These are phyloP conservation scores for Eospalax fontanierii DNA, from an alignment of 2,797 vertebrate genomes.

Conservation along the genomic window DNA sequence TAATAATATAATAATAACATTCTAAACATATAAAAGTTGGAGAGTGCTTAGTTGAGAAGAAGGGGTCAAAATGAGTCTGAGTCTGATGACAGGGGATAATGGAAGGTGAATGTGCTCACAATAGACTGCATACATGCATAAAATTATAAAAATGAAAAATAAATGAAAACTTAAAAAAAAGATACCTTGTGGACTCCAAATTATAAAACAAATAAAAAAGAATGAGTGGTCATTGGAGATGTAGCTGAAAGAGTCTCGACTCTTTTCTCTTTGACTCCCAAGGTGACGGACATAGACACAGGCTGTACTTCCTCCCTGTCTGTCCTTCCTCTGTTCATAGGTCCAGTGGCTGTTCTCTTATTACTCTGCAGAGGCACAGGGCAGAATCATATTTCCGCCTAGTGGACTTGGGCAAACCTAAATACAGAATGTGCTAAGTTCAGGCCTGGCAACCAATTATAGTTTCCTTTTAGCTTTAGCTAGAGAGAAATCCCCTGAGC, in stretches of 20 bases:
- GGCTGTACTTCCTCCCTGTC: accelerated
- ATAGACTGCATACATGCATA: background rate
- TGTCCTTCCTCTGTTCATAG: no score
- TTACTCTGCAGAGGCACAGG: conserved; percentile 27
- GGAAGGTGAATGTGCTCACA: background rate
- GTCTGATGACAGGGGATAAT: background rate
- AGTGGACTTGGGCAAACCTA: conserved; percentile 82
- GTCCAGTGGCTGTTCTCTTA: background rate
- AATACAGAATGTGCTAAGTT: conserved; percentile 85
- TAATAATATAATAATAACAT: no score
- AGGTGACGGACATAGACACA: background rate
- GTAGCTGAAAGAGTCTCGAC: conserved; percentile 6
- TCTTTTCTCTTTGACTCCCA: background rate
- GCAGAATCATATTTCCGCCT: conserved; percentile 69
- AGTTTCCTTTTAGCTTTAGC: conserved; percentile 85
- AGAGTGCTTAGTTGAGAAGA: background rate
- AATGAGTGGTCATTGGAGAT: background rate
- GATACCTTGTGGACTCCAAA: background rate
- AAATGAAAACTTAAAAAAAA: background rate
- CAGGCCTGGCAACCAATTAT: conserved; percentile 81
- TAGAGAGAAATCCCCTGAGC: conserved; percentile 86
- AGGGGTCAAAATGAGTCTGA: background rate
- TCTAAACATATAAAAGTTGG: background rate
- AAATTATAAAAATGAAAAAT: background rate
- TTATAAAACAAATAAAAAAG: background rate